Percentiles rank a stretch among this genome's conserved stretches.
Conservation (phyloP, 2,797 vertebrate genomes). For the Neosalanx taihuensis region DNA sequence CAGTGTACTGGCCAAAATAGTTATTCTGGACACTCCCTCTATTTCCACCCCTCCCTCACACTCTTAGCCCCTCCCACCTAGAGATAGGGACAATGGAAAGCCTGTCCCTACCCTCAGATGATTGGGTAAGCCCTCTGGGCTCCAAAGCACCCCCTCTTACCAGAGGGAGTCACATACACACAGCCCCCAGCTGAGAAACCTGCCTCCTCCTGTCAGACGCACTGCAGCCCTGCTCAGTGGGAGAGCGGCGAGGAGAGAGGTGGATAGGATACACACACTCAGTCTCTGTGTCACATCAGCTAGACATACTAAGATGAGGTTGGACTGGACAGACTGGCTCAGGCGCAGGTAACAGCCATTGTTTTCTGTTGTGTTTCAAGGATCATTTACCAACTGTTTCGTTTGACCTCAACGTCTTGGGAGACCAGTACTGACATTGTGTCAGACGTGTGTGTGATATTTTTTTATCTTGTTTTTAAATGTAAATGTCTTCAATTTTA, state of each 20-base stretch:
- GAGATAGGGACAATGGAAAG: slow-evolving; percentile 35
- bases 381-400: not conserved
- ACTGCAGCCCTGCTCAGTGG: not conserved
- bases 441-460: too few species aligned
- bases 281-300: not conserved
- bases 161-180: slow-evolving; percentile 26
- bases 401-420: not conserved
- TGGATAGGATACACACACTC: slow-evolving; percentile 1
- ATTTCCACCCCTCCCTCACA: slow-evolving; percentile 18
- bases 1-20: not conserved
- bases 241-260: slow-evolving; percentile 1
- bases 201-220: slow-evolving; percentile 28
- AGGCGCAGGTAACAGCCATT: slow-evolving; percentile 46
- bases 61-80: slow-evolving; percentile 29
- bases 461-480: too few species aligned
- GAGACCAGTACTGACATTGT: not conserved
- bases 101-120: slow-evolving; percentile 31
- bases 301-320: slow-evolving; percentile 14
- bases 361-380: slow-evolving; percentile 5
- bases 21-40: not conserved
- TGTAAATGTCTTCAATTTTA: too few species aligned
- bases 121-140: slow-evolving; percentile 29
- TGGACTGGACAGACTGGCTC: slow-evolving; percentile 28
- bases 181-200: slow-evolving; percentile 50
- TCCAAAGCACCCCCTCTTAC: slow-evolving; percentile 17